A percentile compares a stretch with the other conserved stretches of the same genome.
phyloP scores from a whole-genome alignment of 2,888 invertebrate species.

The Stramonita haemastoma region DNA sequence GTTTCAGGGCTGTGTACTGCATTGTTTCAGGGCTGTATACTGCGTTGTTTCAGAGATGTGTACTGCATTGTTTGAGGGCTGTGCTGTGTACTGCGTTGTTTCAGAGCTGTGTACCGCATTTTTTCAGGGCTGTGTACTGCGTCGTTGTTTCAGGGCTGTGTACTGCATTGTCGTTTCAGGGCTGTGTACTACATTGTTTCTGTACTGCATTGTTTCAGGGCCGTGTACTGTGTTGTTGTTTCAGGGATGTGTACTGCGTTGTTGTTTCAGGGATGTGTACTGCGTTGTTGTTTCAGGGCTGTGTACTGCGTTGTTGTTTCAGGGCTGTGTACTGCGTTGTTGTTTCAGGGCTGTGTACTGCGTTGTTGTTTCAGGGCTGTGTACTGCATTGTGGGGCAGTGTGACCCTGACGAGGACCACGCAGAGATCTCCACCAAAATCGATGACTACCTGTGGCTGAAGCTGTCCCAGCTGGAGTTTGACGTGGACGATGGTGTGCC shows the following conservation, averaged over 20 bases:
- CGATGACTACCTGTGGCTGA: slow-evolving; percentile 97
- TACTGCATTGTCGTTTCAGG: slow-evolving; percentile 94
- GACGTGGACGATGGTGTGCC: slow-evolving; percentile 60
- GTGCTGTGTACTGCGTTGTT: slow-evolving; percentile 92
- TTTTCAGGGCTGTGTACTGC: slow-evolving; percentile 92
- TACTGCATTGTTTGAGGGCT: slow-evolving; percentile 93
- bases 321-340: slow-evolving; percentile 91
- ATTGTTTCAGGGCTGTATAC: too few relatives aligned
- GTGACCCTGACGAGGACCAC: slow-evolving; percentile 87
- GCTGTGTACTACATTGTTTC: slow-evolving; percentile 88
- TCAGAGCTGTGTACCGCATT: slow-evolving; percentile 90
- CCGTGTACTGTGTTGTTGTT: too few relatives aligned
- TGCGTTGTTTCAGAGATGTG: slow-evolving; percentile 89
- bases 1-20: slow-evolving; percentile 92
- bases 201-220: slow-evolving; percentile 92
- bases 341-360: too few relatives aligned
- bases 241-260: slow-evolving; percentile 91
- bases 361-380: slow-evolving; percentile 78
- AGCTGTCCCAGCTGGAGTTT: slow-evolving; percentile 86
- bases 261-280: slow-evolving; percentile 90
- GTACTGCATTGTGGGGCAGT: slow-evolving; percentile 92
- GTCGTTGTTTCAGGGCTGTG: too few relatives aligned
- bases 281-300: slow-evolving; percentile 92
- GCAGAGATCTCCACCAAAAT: slow-evolving; percentile 92
- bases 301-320: too few relatives aligned